Conservation (phyloP, 2,113 vertebrate genomes). For the Salvator merianae region DNA sequence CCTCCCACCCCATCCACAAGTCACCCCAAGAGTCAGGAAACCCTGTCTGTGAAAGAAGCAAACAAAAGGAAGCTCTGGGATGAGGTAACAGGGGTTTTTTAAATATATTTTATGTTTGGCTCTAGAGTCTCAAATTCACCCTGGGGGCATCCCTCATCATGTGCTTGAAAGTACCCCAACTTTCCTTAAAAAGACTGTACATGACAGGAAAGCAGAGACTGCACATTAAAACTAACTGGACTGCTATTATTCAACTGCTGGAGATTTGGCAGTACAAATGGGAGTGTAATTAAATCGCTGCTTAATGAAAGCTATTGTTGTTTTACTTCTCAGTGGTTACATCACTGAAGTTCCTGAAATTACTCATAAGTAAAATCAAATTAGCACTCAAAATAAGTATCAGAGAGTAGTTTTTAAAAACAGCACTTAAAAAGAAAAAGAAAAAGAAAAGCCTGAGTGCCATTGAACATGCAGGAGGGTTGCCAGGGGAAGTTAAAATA, state of each 20-base stretch:
- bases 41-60: no score
- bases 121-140: no score
- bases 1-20: no score
- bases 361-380: conserved; percentile 19
- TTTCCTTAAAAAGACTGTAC: conserved; percentile 59
- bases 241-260: conserved; percentile 8
- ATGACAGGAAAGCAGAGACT: conserved; percentile 60
- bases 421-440: background rate
- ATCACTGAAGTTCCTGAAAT: conserved; percentile 30
- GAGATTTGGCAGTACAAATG: conserved; percentile 25
- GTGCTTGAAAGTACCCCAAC: no score
- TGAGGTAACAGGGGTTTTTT: no score
- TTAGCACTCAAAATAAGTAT: conserved; percentile 32
- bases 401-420: background rate
- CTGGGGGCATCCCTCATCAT: no score
- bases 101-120: no score
- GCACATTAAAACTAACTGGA: conserved; percentile 25
- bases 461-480: conserved; percentile 32
- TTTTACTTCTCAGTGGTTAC: background rate
- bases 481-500: conserved; percentile 28
- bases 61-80: no score
- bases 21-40: no score
- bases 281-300: conserved; percentile 18
- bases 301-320: conserved; percentile 32
- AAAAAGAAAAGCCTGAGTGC: background rate